phyloP scores from a whole-genome alignment of 2,888 invertebrate species.

The Platycheirus rosarum region DNA sequence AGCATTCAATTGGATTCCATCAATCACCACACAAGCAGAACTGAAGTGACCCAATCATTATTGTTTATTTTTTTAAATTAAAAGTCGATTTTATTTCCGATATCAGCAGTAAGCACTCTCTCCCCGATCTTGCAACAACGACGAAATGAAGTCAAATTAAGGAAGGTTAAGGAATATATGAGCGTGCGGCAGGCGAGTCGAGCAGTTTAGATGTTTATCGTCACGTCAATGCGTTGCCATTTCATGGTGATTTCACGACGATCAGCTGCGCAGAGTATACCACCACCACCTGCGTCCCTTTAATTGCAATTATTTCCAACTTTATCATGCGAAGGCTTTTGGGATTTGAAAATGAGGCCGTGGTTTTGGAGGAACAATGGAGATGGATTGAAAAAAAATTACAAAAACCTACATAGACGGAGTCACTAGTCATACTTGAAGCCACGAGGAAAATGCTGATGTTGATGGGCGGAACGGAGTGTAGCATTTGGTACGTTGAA shows the following conservation, averaged over 20 bases:
- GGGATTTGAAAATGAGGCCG: slow-evolving; percentile 47
- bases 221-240: slow-evolving; percentile 52
- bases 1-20: slow-evolving; percentile 56
- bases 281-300: slow-evolving; percentile 20
- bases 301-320: slow-evolving; percentile 32
- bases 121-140: slow-evolving; percentile 6
- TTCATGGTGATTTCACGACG: slow-evolving; percentile 52
- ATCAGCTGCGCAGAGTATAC: slow-evolving; percentile 29
- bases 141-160: slow-evolving; percentile 19
- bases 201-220: slow-evolving; percentile 50
- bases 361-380: neutral
- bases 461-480: slow-evolving; percentile 62
- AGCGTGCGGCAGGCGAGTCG: slow-evolving; percentile 6
- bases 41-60: slow-evolving; percentile 48
- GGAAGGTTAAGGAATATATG: slow-evolving; percentile 26
- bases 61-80: slow-evolving; percentile 35
- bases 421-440: neutral
- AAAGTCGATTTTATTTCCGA: slow-evolving; percentile 55
- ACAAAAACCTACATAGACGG: slow-evolving; percentile 24
- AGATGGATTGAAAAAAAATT: neutral
- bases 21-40: slow-evolving; percentile 63
- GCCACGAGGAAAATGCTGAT: slow-evolving; percentile 50
- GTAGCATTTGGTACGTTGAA: slow-evolving; percentile 58
- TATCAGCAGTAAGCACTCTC: slow-evolving; percentile 33
- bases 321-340: slow-evolving; percentile 42